Conservation (phyloP, 2,797 vertebrate species). For the Etheostoma nigrum region DNA sequence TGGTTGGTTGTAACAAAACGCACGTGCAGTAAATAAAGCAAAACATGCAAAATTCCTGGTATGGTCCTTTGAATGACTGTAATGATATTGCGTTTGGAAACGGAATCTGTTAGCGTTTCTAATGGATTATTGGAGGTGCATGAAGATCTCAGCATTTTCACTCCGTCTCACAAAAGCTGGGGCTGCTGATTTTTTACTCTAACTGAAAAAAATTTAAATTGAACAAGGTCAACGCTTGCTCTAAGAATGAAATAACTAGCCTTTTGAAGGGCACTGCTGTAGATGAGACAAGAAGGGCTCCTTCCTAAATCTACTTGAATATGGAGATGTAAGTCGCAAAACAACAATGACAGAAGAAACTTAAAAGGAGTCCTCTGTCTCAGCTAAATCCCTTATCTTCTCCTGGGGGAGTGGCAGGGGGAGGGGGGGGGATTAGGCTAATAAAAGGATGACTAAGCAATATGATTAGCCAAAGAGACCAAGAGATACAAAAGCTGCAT, state of each 20-base stretch:
- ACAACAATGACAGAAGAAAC: conserved; percentile 43
- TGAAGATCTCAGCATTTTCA: conserved; percentile 10
- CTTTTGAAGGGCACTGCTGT: conserved; percentile 37
- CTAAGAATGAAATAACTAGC: conserved; percentile 47
- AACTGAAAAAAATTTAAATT: conserved; percentile 33
- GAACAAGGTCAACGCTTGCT: conserved; percentile 49
- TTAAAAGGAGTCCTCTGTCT: conserved; percentile 50
- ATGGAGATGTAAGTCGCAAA: conserved; percentile 38
- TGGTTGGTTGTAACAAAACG: not conserved
- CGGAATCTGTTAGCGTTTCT: not conserved
- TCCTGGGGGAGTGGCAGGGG: conserved; percentile 15
- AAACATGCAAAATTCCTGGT: not conserved
- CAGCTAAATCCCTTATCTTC: conserved; percentile 43
- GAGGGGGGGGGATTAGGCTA: conserved; percentile 55
- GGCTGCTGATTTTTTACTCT: conserved; percentile 23
- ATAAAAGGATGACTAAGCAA: conserved; percentile 64
- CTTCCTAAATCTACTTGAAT: conserved; percentile 31
- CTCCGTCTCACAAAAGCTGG: conserved; percentile 2
- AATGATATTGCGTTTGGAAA: not conserved
- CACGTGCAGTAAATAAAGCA: not conserved
- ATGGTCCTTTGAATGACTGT: not conserved
- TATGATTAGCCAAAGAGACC: conserved; percentile 59
- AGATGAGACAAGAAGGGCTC: conserved; percentile 33
- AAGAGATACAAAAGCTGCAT: conserved; percentile 45
- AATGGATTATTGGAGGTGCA: conserved; percentile 1